Conservation (phyloP, 2,797 vertebrate genomes). For the Hippocampus kuda region DNA sequence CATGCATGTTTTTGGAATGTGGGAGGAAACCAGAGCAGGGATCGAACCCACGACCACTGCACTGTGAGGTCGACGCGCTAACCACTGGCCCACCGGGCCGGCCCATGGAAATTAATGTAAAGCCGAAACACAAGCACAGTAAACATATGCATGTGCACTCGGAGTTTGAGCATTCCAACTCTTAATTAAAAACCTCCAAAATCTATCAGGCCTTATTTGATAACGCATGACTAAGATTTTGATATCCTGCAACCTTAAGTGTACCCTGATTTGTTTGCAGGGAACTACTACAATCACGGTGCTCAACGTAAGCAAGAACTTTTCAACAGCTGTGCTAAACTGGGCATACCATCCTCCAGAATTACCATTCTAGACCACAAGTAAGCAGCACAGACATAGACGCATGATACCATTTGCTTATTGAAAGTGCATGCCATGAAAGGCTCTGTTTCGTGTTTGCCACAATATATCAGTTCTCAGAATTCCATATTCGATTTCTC, state of each 20-base stretch:
- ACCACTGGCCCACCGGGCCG: too few relatives aligned
- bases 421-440: neutral
- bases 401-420: neutral
- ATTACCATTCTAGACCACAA: slow-evolving; percentile 79
- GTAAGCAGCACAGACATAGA: slow-evolving; percentile 61
- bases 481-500: neutral
- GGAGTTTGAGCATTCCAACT: too few relatives aligned
- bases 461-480: neutral
- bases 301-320: slow-evolving; percentile 81
- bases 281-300: slow-evolving; percentile 90
- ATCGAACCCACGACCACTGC: too few relatives aligned
- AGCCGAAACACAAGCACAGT: too few relatives aligned
- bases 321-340: slow-evolving; percentile 76
- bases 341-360: slow-evolving; percentile 77
- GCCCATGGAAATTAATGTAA: too few relatives aligned
- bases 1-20: too few relatives aligned
- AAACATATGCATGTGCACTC: too few relatives aligned
- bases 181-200: neutral
- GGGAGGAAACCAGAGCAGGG: too few relatives aligned
- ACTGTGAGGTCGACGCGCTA: too few relatives aligned
- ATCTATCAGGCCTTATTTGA: neutral
- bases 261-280: slow-evolving; percentile 49
- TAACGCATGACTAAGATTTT: neutral
- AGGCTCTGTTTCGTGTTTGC: neutral
- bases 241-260: neutral